A percentile compares a stretch with the other conserved stretches of the same genome.
Conservation (phyloP, 2,113 vertebrate genomes). For the Cyphomyrus discorhynchus region DNA sequence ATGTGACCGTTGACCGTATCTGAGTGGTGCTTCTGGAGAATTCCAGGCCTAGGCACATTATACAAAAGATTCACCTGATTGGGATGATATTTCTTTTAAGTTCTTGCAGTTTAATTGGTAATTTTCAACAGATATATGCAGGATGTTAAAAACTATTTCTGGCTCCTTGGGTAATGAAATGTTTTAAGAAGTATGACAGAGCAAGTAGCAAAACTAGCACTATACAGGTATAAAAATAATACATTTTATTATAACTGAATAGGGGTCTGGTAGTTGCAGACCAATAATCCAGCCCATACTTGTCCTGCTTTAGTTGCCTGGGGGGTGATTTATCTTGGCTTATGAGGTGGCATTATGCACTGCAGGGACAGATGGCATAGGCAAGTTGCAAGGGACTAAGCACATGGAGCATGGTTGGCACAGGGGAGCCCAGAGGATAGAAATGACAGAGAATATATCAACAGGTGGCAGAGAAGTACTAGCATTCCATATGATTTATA, state of each 20-base stretch:
- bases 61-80: background rate
- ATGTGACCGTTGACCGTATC: background rate
- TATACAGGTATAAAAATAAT: background rate
- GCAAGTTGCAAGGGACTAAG: background rate
- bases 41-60: background rate
- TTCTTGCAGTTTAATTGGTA: background rate
- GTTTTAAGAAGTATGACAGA: background rate
- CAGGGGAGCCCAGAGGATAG: background rate
- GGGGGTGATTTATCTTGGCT: background rate
- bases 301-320: background rate
- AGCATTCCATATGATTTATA: background rate
- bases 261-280: background rate
- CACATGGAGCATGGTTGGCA: background rate
- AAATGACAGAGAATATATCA: background rate
- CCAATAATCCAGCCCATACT: background rate
- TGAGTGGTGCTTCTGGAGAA: background rate
- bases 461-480: background rate
- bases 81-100: background rate
- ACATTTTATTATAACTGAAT: background rate
- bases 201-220: background rate
- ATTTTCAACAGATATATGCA: background rate
- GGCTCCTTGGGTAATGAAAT: background rate
- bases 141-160: background rate
- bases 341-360: background rate
- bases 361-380: slow-evolving; percentile 15